Conservation (phyloP, 2,113 vertebrate species). For the Mus musculus region DNA sequence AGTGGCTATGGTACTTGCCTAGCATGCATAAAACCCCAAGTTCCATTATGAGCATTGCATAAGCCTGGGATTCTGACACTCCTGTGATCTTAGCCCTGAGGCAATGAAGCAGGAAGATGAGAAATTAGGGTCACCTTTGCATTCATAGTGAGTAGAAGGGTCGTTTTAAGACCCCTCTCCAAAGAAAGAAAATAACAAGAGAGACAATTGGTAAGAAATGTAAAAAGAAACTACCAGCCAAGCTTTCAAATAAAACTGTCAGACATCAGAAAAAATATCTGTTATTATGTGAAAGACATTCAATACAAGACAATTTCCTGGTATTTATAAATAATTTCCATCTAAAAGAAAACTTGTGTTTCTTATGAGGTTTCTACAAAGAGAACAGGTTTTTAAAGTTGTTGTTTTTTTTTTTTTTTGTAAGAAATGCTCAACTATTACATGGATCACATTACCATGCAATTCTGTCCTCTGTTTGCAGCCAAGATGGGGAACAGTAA, state of each 20-base stretch:
- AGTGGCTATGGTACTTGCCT: background rate
- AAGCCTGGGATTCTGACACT: too few relatives aligned
- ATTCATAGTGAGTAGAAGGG: background rate
- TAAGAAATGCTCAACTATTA: conserved; percentile 14
- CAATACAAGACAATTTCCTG: conserved; percentile 28
- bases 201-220: background rate
- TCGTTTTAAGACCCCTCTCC: background rate
- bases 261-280: conserved; percentile 55
- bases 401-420: background rate
- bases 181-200: background rate
- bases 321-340: conserved; percentile 60
- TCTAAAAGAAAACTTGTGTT: conserved; percentile 31
- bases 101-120: background rate
- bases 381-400: background rate
- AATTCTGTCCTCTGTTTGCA: background rate
- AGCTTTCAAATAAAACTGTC: conserved; percentile 25
- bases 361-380: conserved; percentile 25
- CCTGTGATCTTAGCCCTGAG: background rate
- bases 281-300: background rate
- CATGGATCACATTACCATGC: background rate
- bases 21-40: background rate
- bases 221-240: conserved; percentile 13
- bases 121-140: background rate
- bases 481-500: background rate
- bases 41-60: background rate